Evolutionary conservation across 2,797 vertebrate species (phyloP), one percentile per base, ranked within the genome.

Genomic region (Lutjanus campechanus): DNA sequence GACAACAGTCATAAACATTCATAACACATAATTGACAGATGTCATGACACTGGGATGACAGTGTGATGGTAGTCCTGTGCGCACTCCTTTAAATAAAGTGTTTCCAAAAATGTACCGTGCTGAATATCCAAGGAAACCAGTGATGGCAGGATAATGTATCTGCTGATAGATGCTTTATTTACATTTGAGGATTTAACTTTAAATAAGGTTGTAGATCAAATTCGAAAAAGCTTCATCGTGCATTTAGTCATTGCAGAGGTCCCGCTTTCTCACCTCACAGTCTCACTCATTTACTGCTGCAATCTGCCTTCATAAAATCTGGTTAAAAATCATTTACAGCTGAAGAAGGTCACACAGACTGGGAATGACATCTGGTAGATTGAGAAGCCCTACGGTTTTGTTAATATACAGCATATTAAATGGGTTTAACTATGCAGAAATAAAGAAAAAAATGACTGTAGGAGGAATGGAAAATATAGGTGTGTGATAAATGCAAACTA

Each of bases 101-200:
- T 36, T 36, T 36, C 5, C 29, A 4, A 36, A 36, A 36, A 36
- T 36, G 5, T 36, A 36, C 4, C 5, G 3, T 36, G 29, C 5
- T 36, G 3, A 36, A 36, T 36, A 36, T 36, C 29, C 29, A 36
- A 36, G 29, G 29, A 36, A 36, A 66, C 10, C n/a, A 56, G 47
- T 13, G 17, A 51, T 40, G 36, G 17, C 2, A 63, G 54, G 12
- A 17, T 60, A n/a, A 3, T 51, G 19, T 11, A 16, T 36, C 8
- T 47, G 49, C 62, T 68, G 50, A 78, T 29, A 19, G 47, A 70
- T 29, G 46, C 6, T 74, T 55, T 29, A 59, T 36, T 70, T 16
- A 51, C 5, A 56, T 61, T 50, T 41, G 8, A 69, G 19, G 60
- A 53, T 4, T 61, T 1, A 41, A 66, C 19, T 25, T 64, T 69